A percentile compares a stretch with the other conserved stretches of the same genome.
phyloP scores from a whole-genome alignment of 2,888 invertebrate species.

The Stramonita haemastoma region DNA sequence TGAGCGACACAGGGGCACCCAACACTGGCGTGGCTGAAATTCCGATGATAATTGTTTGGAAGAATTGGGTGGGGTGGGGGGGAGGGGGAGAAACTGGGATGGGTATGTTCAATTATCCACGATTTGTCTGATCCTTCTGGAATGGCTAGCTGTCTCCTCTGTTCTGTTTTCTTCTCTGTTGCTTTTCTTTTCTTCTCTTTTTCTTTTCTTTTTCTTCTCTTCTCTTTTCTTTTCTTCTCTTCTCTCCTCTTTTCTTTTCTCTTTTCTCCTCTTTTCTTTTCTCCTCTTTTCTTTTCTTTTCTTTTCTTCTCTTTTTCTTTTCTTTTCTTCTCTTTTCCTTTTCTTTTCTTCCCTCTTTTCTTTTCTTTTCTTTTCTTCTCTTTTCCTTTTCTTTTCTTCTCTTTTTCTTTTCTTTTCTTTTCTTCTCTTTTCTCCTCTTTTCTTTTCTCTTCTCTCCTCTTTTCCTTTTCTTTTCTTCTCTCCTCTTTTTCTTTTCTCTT shows the following conservation, averaged over 20 bases:
- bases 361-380: not conserved
- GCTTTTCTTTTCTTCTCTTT: not conserved
- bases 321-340: not conserved
- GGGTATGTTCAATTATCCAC: too few relatives aligned
- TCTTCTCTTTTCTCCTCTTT: not conserved
- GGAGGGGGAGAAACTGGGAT: not conserved
- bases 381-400: too few relatives aligned
- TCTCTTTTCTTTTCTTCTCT: not conserved
- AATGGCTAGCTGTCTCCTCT: not conserved
- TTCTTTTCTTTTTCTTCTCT: not conserved
- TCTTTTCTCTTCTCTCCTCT: not conserved
- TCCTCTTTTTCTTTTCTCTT: not conserved
- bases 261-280: not conserved
- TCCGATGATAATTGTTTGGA: not conserved
- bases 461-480: not conserved
- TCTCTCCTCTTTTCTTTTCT: not conserved
- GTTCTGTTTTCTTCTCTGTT: not conserved
- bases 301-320: not conserved
- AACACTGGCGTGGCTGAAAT: not conserved
- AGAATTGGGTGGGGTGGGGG: too few relatives aligned
- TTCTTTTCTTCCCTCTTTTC: not conserved
- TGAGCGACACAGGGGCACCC: not conserved
- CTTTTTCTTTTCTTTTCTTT: not conserved
- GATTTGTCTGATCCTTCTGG: not conserved
- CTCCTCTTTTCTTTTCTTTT: not conserved